Evolutionary conservation across 2,888 invertebrate species (phyloP), one percentile per base, ranked within the genome.

Genomic region (Phyto melanocephala): DNA sequence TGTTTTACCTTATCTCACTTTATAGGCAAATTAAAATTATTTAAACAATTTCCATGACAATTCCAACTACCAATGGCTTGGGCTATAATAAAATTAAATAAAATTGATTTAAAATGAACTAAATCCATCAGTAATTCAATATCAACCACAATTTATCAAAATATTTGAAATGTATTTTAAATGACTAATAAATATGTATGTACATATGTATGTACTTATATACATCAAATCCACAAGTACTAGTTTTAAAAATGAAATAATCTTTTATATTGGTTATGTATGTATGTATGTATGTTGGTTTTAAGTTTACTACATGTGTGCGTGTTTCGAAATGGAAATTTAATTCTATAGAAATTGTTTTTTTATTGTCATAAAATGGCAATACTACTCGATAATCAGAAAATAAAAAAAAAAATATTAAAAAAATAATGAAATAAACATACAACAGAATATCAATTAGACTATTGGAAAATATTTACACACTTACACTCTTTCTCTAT

Each of bases 381-480:
- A 10, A 45, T 35, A 50, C 1, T 37, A 24, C 11, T 47, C 17
- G 37, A 60, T 37, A 60, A 62, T 62, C 3, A 20, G 24, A 24
- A 4, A 50, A 24, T 24, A 50, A 50, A 50, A 11, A 0, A 1
- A 20, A 8, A 4, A 35, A 11, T n/a, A n/a, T n/a, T n/a, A 37
- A 13, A 3, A n/a, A 13, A 60, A 15, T 47, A 71, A 67, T 15
- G 37, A 24, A 45, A 58, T 17, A 17, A 40, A 15, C 0, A 62
- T 62, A 52, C 13, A 52, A 47, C 2, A 24, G 11, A 60, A 75
- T 74, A 37, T 62, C 28, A 63, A 54, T 33, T 33, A 62, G 28
- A 62, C 0, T 50, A 20, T 40, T n/a, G 33, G 20, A 54, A 37
- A 24, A 42, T 22, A 13, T 17, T 20, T 0, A 15, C 15, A 35